phyloP scores from a whole-genome alignment of 1,140 invertebrate species.

The Chlorops oryzae region DNA sequence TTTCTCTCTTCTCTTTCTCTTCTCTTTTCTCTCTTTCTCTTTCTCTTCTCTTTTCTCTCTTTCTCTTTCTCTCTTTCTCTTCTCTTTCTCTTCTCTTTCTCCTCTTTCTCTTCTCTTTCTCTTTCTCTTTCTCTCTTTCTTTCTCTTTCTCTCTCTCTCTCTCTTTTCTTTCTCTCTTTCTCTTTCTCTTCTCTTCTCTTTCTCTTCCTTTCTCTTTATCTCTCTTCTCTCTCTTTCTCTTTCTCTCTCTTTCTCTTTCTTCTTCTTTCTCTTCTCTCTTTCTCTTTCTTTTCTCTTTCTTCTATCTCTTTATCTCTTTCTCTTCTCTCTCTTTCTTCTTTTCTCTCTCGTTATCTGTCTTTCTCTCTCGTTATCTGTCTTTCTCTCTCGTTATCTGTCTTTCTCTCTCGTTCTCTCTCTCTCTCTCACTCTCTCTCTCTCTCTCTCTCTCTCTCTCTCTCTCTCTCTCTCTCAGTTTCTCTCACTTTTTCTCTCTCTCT shows the following conservation, averaged over 20 bases:
- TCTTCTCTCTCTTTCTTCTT: neutral
- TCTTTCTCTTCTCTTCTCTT: neutral
- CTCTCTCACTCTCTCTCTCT: neutral
- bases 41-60: neutral
- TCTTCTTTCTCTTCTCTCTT: neutral
- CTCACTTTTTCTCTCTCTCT: too few species aligned
- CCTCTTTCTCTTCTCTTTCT: neutral
- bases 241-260: neutral
- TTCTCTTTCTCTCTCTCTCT: neutral
- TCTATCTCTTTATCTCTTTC: neutral
- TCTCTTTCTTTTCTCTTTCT: neutral
- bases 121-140: neutral
- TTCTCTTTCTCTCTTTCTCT: neutral
- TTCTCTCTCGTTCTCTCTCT: neutral
- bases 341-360: neutral
- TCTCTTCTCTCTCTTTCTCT: neutral
- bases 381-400: neutral
- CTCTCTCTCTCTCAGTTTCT: neutral
- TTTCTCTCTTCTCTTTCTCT: neutral
- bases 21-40: neutral
- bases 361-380: neutral
- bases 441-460: neutral
- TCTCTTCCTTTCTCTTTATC: neutral
- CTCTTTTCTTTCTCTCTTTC: neutral
- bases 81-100: neutral